phyloP scores from a whole-genome alignment of 2,888 invertebrate species.

The Metalampra italica region DNA sequence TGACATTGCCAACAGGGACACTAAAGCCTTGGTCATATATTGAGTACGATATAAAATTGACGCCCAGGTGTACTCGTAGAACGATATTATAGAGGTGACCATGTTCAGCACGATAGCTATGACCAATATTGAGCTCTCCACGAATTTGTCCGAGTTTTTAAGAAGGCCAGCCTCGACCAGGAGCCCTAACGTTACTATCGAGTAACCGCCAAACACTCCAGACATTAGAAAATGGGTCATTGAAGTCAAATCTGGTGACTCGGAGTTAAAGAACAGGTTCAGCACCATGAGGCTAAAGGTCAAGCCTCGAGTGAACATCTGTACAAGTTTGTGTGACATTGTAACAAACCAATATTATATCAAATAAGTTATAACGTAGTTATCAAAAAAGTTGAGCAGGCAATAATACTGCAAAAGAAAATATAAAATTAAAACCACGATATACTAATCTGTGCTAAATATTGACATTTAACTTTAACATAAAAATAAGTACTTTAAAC shows the following conservation, averaged over 20 bases:
- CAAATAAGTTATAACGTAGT: neutral
- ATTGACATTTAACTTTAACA: too few relatives aligned
- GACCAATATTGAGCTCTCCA: constrained; percentile 28
- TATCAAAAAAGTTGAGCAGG: neutral
- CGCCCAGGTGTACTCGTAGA: constrained; percentile 27
- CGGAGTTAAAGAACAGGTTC: constrained; percentile 39
- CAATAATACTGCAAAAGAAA: too few relatives aligned
- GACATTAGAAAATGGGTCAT: constrained; percentile 35
- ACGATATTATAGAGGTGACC: constrained; percentile 26
- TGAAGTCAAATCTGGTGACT: constrained; percentile 25
- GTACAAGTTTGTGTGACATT: constrained; percentile 36
- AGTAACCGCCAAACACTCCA: constrained; percentile 43
- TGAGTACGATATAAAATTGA: constrained; percentile 13
- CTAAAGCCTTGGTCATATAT: constrained; percentile 34
- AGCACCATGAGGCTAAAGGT: constrained; percentile 32
- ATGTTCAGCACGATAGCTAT: constrained; percentile 30
- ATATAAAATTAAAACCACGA: too few relatives aligned
- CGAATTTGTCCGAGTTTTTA: constrained; percentile 23
- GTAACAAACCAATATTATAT: neutral
- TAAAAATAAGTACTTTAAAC: too few relatives aligned
- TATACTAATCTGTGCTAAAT: too few relatives aligned
- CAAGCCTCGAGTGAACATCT: constrained; percentile 43
- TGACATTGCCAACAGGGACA: constrained; percentile 28
- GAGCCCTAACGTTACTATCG: constrained; percentile 39
- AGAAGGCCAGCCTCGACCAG: constrained; percentile 42